Percentiles rank a stretch among this genome's conserved stretches.
Evolutionary conservation across 2,888 invertebrate species (phyloP).

Genomic region (Strigamia maritima): DNA sequence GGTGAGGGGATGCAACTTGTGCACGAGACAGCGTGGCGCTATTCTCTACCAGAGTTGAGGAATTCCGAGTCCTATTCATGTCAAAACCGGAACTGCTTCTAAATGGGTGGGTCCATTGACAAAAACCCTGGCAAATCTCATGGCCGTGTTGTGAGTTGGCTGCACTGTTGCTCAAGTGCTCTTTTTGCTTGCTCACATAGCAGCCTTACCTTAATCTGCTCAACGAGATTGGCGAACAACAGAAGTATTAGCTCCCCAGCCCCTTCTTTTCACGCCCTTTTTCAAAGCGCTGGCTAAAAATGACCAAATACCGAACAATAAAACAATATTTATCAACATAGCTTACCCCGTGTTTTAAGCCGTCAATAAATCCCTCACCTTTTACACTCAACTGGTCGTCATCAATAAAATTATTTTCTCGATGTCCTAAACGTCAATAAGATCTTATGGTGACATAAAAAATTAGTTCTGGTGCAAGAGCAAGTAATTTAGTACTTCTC

Average conservation of each 20-base stretch:
- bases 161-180: conserved; percentile 23
- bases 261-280: conserved; percentile 25
- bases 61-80: conserved; percentile 16
- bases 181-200: conserved; percentile 34
- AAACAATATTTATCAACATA: neutral
- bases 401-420: no score
- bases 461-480: no score
- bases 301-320: neutral
- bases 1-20: conserved; percentile 15
- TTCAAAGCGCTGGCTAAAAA: conserved; percentile 13
- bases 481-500: neutral
- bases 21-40: conserved; percentile 32
- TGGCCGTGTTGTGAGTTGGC: conserved; percentile 15
- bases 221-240: conserved; percentile 27
- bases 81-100: conserved; percentile 31
- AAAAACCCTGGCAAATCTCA: conserved; percentile 15
- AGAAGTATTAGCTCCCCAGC: neutral
- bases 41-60: conserved; percentile 19
- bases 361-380: no score
- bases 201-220: conserved; percentile 31
- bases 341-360: no score
- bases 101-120: conserved; percentile 23
- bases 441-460: neutral
- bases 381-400: no score
- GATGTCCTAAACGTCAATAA: neutral